Evolutionary conservation across 2,113 vertebrate genomes (phyloP), one percentile per base, ranked within the genome.

Genomic region (Aegotheles bennettii): DNA sequence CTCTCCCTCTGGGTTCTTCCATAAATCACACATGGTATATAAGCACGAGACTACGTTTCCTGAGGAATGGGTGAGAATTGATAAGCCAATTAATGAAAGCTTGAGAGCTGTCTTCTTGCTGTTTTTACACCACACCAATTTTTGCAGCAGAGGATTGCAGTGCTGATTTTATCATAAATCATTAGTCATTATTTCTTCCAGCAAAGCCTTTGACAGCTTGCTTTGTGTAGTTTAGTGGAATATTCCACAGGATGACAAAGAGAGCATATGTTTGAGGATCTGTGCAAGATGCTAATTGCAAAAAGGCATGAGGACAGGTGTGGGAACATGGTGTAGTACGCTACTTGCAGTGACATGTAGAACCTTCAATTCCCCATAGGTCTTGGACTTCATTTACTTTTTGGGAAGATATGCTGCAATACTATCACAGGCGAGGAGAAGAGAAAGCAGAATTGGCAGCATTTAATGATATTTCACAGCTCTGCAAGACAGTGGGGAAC

Each of bases 171-270:
- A 87, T 78, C 80, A 78, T 60, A 94, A 97, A 94, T 93, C 92
- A 90, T 94, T 86, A 80, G 57, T 73, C 77, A 48, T 88, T 67
- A 70, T 77, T 95, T 69, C 76, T 93, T 87, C 60, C 75, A 57
- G 74, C 67, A 67, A 86, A 92, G 81, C 31, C 48, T 92, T 59
- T 92, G 71, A 68, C 92, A 93, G 81, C 75, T 95, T 93, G 83
- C 88, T 93, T 70, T 75, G 56, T 69, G 70, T 40, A 53, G 53
- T 6, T 16, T 59, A 48, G 87, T 68, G 77, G 91, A 95, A 89
- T 92, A 94, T 95, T 91, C 73, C 86, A 90, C 40, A 29, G 92
- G 60, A 86, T 80, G 78, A 80, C 61, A 94, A 83, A 86, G 86
- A 61, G 89, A 87, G 24, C 64, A 73, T 90, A 81, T 80, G 87